Evolutionary conservation across 1,140 invertebrate species (phyloP).

Genomic region (Galendromus occidentalis): DNA sequence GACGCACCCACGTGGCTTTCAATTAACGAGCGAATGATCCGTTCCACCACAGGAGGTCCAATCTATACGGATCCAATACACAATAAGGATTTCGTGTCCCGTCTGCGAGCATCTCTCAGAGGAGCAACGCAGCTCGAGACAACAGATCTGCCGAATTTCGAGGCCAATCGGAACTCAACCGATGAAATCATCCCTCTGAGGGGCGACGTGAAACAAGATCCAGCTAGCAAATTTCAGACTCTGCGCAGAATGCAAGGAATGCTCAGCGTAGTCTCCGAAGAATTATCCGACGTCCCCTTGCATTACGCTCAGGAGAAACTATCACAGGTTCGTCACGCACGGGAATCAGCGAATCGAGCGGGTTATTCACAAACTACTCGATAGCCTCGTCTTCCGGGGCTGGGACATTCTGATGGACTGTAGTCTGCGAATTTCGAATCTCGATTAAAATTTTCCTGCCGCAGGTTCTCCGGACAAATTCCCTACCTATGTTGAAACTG

Average conservation of each 20-base stretch:
- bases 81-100: conserved; percentile 48
- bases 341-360: no score
- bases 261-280: conserved; percentile 37
- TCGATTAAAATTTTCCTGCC: conserved; percentile 21
- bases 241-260: conserved; percentile 45
- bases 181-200: conserved; percentile 11
- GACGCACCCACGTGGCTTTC: no score
- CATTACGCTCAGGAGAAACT: conserved; percentile 55
- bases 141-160: neutral
- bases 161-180: neutral
- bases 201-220: conserved; percentile 17
- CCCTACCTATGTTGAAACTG: conserved; percentile 24
- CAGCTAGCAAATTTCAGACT: conserved; percentile 32
- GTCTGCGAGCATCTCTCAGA: conserved; percentile 29
- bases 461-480: conserved; percentile 17
- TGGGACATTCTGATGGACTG: no score
- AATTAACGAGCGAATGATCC: conserved; percentile 34
- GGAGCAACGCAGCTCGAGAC: conserved; percentile 29
- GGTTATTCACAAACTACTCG: no score
- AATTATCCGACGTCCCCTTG: conserved; percentile 58
- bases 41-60: conserved; percentile 58
- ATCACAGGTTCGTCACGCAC: conserved; percentile 41
- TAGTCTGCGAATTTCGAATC: no score
- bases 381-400: no score
- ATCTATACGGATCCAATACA: conserved; percentile 77